Evolutionary conservation across 2,797 vertebrate genomes (phyloP).

Genomic region (Sitta carolinensis): DNA sequence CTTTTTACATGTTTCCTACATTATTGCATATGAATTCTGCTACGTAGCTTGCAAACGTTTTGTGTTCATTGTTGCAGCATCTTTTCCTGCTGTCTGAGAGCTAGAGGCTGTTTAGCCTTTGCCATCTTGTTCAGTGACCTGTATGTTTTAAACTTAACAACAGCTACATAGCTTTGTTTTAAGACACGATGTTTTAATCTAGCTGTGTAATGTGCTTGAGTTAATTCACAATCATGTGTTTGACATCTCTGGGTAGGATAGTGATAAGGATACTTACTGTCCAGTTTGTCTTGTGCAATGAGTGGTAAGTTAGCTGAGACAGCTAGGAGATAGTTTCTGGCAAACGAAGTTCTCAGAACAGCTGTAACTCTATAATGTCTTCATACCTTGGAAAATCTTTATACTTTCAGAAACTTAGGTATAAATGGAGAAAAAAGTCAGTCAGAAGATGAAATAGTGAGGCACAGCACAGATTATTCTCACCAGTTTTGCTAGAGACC

Average conservation of each 20-base stretch:
- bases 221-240: not conserved
- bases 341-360: not conserved
- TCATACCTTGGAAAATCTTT: not conserved
- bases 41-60: not conserved
- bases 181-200: not conserved
- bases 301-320: not conserved
- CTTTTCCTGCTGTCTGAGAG: not conserved
- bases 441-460: not conserved
- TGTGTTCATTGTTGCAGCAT: not conserved
- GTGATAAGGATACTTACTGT: not conserved
- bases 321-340: not conserved
- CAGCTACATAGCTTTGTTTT: not conserved
- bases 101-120: not conserved
- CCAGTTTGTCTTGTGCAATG: not conserved
- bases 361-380: not conserved
- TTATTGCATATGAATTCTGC: not conserved
- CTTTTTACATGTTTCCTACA: not conserved
- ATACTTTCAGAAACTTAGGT: not conserved
- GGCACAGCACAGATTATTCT: not conserved
- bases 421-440: not conserved
- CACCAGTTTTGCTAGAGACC: not conserved
- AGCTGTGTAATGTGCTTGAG: not conserved
- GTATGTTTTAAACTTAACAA: not conserved
- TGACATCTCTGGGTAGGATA: not conserved
- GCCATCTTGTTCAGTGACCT: not conserved